These are phyloP conservation scores for Lycia hirtaria DNA, from an alignment of 2,888 invertebrate species.

Conservation along the genomic window DNA sequence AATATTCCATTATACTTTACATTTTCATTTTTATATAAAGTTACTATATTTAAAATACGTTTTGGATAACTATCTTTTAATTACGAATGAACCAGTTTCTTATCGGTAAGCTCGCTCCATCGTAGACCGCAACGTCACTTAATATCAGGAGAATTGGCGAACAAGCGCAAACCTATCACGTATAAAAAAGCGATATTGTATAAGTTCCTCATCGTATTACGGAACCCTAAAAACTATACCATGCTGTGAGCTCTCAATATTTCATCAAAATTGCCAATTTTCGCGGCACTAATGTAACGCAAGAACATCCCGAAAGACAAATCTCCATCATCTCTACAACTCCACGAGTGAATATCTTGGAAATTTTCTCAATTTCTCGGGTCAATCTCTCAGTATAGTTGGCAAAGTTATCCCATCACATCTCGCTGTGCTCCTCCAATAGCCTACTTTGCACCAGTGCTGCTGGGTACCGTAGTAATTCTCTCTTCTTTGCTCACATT, in stretches of 20 bases:
- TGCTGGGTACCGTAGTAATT: neutral
- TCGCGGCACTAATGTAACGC: neutral
- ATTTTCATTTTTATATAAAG: too few relatives aligned
- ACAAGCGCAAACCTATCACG: too few relatives aligned
- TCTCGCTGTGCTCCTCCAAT: neutral
- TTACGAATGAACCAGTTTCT: too few relatives aligned
- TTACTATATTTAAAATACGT: too few relatives aligned
- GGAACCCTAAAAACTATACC: neutral
- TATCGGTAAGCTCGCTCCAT: too few relatives aligned
- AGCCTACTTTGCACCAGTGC: neutral
- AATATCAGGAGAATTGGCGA: too few relatives aligned
- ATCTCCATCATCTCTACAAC: too few relatives aligned
- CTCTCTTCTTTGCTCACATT: neutral
- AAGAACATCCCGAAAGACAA: constrained; percentile 2
- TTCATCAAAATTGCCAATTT: constrained; percentile 2
- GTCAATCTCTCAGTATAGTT: constrained; percentile 3
- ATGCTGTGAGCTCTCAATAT: neutral
- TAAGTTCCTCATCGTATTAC: too few relatives aligned
- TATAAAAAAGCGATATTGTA: too few relatives aligned
- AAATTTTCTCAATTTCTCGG: neutral
- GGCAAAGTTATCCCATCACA: constrained; percentile 7
- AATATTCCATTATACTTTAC: too few relatives aligned
- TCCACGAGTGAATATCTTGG: neutral
- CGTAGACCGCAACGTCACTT: too few relatives aligned
- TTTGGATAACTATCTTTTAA: too few relatives aligned